Percentiles rank a stretch among this genome's conserved stretches.
Evolutionary conservation across 2,797 vertebrate genomes (phyloP).

Genomic region (Coranthus polyacanthus): DNA sequence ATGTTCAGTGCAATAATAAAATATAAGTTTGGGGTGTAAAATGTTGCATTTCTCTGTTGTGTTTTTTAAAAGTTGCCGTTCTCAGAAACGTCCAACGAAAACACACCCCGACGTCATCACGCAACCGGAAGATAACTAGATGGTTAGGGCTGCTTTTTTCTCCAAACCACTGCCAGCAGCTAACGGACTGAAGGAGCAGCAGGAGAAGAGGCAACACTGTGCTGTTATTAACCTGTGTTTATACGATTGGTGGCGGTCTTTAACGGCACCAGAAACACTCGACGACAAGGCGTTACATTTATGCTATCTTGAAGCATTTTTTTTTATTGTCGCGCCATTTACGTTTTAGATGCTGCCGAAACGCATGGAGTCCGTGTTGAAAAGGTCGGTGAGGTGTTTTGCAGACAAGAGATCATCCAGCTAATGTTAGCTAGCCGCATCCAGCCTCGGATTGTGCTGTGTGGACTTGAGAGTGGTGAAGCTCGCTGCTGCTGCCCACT

Average conservation of each 20-base stretch:
- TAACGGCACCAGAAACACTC: neutral
- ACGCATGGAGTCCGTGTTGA: slow-evolving; percentile 68
- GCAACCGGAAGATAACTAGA: slow-evolving; percentile 42
- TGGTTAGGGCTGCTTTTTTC: slow-evolving; percentile 34
- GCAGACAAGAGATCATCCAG: slow-evolving; percentile 60
- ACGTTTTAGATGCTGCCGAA: neutral
- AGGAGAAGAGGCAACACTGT: neutral
- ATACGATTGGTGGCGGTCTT: neutral
- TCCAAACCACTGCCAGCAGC: slow-evolving; percentile 24
- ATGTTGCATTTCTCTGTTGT: no score
- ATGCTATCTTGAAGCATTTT: neutral
- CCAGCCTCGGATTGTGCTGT: slow-evolving; percentile 49
- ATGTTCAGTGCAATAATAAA: no score
- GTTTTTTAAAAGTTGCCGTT: no score
- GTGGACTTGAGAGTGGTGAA: slow-evolving; percentile 53
- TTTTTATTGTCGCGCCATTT: neutral
- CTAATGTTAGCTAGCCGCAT: slow-evolving; percentile 71
- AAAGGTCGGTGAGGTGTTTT: slow-evolving; percentile 51
- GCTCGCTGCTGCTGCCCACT: slow-evolving; percentile 39
- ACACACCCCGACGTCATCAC: slow-evolving; percentile 41
- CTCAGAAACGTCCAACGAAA: neutral
- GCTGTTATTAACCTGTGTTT: neutral
- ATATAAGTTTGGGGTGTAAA: no score
- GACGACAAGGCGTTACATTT: neutral
- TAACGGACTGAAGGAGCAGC: slow-evolving; percentile 37